These are phyloP conservation scores for Clarias platycephalus DNA, from an alignment of 2,797 vertebrate genomes.

Conservation along the genomic window DNA sequence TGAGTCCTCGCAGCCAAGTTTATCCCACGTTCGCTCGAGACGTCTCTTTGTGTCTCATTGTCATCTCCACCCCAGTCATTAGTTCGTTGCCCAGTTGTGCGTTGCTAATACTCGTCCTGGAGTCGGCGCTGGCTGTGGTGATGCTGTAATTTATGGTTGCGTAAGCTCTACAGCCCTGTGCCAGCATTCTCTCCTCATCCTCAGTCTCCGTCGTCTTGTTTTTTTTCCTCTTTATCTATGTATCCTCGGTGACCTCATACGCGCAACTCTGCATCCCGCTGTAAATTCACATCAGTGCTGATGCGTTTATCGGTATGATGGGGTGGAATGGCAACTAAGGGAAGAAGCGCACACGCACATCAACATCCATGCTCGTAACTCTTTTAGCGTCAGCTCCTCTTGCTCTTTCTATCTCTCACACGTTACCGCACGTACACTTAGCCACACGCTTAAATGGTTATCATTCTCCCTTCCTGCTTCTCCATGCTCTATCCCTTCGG, in stretches of 20 bases:
- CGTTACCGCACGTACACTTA: conserved; percentile 28
- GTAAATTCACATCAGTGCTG: conserved; percentile 48
- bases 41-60: conserved; percentile 9
- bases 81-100: background rate
- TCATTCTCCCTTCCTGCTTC: conserved; percentile 49
- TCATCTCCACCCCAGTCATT: conserved; percentile 26
- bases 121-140: background rate
- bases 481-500: conserved; percentile 43
- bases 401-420: conserved; percentile 28
- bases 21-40: background rate
- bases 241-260: conserved; percentile 49
- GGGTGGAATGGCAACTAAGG: conserved; percentile 65
- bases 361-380: conserved; percentile 36
- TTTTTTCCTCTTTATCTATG: conserved; percentile 49
- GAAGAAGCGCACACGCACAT: conserved; percentile 33
- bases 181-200: conserved; percentile 59
- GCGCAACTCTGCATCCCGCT: conserved; percentile 17
- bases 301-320: conserved; percentile 70
- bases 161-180: conserved; percentile 52
- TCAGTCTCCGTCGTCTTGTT: conserved; percentile 32
- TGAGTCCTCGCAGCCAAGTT: conserved; percentile 1
- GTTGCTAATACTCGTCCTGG: conserved; percentile 1
- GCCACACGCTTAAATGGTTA: conserved; percentile 68
- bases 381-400: conserved; percentile 31
- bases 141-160: conserved; percentile 61